Conservation (phyloP, 2,113 vertebrate species). For the Paracanthobrama guichenoti region DNA sequence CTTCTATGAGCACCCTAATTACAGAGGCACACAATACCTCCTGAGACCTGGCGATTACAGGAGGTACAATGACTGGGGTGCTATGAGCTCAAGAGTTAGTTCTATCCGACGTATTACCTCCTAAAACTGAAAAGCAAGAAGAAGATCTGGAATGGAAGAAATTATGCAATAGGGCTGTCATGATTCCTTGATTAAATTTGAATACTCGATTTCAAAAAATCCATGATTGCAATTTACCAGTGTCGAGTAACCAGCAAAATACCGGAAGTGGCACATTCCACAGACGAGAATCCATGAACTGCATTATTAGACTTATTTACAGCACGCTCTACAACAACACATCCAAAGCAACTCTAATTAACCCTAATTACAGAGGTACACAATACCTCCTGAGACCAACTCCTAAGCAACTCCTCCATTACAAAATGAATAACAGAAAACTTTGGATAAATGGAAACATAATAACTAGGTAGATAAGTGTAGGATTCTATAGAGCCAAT, state of each 20-base stretch:
- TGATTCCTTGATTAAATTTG: too few relatives aligned
- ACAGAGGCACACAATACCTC: constrained; percentile 54
- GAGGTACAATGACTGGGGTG: constrained; percentile 51
- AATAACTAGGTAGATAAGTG: not conserved
- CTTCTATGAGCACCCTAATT: constrained; percentile 63
- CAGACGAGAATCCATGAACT: too few relatives aligned
- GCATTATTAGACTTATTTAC: not conserved
- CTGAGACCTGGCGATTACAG: constrained; percentile 58
- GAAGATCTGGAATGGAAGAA: not conserved
- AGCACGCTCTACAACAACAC: not conserved
- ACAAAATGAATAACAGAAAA: too few relatives aligned
- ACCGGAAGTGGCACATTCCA: too few relatives aligned
- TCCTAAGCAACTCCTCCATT: not conserved
- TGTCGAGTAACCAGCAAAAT: too few relatives aligned
- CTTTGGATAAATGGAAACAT: too few relatives aligned
- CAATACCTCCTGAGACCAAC: too few relatives aligned
- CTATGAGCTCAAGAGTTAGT: constrained; percentile 41
- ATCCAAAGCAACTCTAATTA: not conserved
- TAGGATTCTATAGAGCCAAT: too few relatives aligned
- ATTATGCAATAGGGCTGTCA: not conserved
- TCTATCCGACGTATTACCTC: constrained; percentile 56
- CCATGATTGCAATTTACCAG: too few relatives aligned
- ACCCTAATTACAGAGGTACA: too few relatives aligned
- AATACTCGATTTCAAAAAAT: too few relatives aligned
- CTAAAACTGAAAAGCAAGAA: constrained; percentile 22